Percentiles rank a stretch among this genome's conserved stretches.
These are phyloP conservation scores for Epinotia bilunana DNA, from an alignment of 2,888 invertebrate species.

Conservation along the genomic window DNA sequence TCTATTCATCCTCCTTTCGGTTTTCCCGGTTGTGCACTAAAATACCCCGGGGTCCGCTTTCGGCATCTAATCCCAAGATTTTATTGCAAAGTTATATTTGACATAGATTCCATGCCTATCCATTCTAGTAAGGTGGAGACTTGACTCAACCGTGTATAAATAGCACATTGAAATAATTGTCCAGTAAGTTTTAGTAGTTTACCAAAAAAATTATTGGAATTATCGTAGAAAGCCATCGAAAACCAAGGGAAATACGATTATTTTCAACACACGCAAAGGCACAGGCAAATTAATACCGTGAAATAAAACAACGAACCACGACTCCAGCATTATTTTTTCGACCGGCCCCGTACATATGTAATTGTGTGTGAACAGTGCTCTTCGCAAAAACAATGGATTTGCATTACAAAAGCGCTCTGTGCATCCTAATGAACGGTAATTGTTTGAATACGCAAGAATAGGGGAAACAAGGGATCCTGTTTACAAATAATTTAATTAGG, in stretches of 20 bases:
- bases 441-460: slow-evolving; percentile 75
- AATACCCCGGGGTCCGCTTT: too few species aligned
- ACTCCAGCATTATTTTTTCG: slow-evolving; percentile 37
- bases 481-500: slow-evolving; percentile 53
- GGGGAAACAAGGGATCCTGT: slow-evolving; percentile 60
- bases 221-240: not conserved
- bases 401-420: slow-evolving; percentile 71
- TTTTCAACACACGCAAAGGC: not conserved
- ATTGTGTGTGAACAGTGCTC: slow-evolving; percentile 44
- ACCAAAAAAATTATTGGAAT: too few species aligned
- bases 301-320: slow-evolving; percentile 35
- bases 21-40: too few species aligned
- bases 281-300: not conserved
- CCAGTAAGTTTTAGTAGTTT: too few species aligned
- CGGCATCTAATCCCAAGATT: too few species aligned
- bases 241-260: not conserved
- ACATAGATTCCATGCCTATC: too few species aligned
- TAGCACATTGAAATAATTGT: too few species aligned
- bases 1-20: too few species aligned
- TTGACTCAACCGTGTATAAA: too few species aligned
- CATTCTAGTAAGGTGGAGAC: too few species aligned
- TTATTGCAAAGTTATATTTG: too few species aligned
- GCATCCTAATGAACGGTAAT: slow-evolving; percentile 76
- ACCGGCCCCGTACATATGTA: slow-evolving; percentile 34
- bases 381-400: slow-evolving; percentile 71